Evolutionary conservation across 64 coral and sea anemone genomes (phyloP).

Genomic region (Stichodactyla mertensii): DNA sequence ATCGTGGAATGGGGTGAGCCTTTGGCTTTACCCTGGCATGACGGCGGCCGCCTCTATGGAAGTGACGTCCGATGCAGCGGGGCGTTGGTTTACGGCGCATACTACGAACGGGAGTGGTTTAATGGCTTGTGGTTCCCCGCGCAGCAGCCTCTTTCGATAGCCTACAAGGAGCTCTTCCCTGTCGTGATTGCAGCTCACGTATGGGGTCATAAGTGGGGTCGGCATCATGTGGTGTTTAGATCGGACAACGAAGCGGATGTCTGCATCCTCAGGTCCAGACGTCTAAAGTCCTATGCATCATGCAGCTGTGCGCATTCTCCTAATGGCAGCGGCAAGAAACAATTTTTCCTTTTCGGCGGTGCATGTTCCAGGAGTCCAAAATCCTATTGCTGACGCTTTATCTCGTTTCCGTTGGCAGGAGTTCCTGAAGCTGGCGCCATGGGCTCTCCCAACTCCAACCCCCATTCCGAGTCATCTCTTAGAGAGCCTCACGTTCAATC

Average conservation of each 20-base stretch:
- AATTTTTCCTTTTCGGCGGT: slow-evolving; percentile 31
- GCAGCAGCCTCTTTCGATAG: slow-evolving; percentile 25
- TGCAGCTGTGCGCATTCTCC: slow-evolving; percentile 31
- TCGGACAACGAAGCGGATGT: slow-evolving; percentile 37
- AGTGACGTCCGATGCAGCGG: slow-evolving; percentile 40
- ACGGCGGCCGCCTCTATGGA: slow-evolving; percentile 2
- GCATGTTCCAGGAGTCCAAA: slow-evolving; percentile 19
- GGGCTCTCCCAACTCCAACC: not conserved
- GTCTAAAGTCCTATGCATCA: no score
- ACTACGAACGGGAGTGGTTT: slow-evolving; percentile 29
- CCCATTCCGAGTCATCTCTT: not conserved
- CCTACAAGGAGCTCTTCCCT: slow-evolving; percentile 54
- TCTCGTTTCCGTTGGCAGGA: slow-evolving; percentile 47
- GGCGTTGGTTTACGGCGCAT: slow-evolving; percentile 36
- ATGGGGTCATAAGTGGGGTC: slow-evolving; percentile 28
- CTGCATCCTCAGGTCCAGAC: no score
- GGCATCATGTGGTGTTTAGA: slow-evolving; percentile 22
- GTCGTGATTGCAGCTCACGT: slow-evolving; percentile 38
- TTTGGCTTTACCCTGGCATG: slow-evolving; percentile 36
- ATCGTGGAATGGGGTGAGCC: slow-evolving; percentile 30
- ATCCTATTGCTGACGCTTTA: slow-evolving; percentile 44
- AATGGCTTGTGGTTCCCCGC: slow-evolving; percentile 22
- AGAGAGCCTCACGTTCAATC: not conserved
- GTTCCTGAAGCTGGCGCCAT: slow-evolving; percentile 24
- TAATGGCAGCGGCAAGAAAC: slow-evolving; percentile 11